Evolutionary conservation across 2,113 vertebrate genomes (phyloP).

Genomic region (Gallinago paraguaiae): DNA sequence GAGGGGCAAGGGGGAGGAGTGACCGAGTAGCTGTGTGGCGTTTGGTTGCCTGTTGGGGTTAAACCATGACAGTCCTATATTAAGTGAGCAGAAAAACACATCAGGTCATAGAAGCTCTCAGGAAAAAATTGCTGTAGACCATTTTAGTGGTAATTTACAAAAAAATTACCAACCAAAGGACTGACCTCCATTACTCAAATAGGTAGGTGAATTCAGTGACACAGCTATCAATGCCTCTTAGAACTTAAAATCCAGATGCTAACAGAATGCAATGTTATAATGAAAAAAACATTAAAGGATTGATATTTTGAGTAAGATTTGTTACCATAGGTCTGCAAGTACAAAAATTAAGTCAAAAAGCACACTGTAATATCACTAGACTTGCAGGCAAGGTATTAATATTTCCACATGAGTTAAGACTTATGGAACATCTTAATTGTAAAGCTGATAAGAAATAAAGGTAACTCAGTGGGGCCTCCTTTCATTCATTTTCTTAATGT

Average conservation of each 20-base stretch:
- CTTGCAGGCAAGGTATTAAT: background rate
- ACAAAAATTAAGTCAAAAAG: background rate
- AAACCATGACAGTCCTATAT: background rate
- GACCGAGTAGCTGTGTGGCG: background rate
- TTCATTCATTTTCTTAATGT: background rate
- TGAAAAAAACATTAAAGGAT: background rate
- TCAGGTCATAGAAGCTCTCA: background rate
- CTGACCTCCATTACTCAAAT: background rate
- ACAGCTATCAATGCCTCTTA: background rate
- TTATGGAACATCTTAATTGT: background rate
- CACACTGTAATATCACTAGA: background rate
- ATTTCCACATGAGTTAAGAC: background rate
- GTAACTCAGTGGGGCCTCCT: background rate
- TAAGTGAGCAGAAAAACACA: background rate
- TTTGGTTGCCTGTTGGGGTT: background rate
- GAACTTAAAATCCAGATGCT: background rate
- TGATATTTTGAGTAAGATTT: background rate
- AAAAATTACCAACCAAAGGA: background rate
- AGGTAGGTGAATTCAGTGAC: background rate
- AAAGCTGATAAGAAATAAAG: background rate
- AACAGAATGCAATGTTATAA: background rate
- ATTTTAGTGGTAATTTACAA: background rate
- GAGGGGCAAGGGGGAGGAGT: background rate
- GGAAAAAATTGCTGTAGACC: background rate
- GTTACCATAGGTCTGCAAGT: background rate